These are phyloP conservation scores for Eumeta japonica DNA, from an alignment of 1,140 invertebrate species.

Conservation along the genomic window DNA sequence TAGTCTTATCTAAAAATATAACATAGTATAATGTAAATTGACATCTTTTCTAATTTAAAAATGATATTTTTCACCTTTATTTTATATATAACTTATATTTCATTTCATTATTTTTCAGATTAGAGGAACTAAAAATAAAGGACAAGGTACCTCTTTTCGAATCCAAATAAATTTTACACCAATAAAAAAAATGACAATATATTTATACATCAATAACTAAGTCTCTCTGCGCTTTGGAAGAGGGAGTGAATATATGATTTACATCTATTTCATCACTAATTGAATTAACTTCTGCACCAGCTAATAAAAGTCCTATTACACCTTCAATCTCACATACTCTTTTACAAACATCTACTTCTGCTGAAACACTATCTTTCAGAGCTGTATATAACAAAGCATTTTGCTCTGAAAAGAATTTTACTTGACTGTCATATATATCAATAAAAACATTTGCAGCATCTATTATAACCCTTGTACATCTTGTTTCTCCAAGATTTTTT, in stretches of 20 bases:
- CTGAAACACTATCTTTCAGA: conserved; percentile 62
- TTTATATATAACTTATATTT: no score
- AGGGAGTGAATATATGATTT: conserved; percentile 54
- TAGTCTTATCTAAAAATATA: no score
- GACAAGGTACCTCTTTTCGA: no score
- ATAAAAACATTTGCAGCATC: conserved; percentile 73
- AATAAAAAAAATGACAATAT: conserved; percentile 11
- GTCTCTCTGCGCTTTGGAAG: conserved; percentile 61
- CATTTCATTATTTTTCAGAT: no score
- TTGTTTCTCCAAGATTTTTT: conserved; percentile 69
- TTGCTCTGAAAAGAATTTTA: conserved; percentile 59
- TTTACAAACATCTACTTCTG: conserved; percentile 67
- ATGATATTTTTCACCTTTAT: no score
- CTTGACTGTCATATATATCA: conserved; percentile 68
- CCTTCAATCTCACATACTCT: conserved; percentile 67
- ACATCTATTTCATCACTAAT: conserved; percentile 30
- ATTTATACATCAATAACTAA: conserved; percentile 62
- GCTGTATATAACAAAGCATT: conserved; percentile 61
- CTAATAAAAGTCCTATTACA: conserved; percentile 67
- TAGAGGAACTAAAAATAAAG: no score
- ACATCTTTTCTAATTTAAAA: no score
- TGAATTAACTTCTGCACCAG: conserved; percentile 51
- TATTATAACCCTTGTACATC: conserved; percentile 71
- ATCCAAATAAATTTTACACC: no score
- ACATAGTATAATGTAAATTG: no score